Base-by-base conservation (phyloP, 2,888 invertebrate genomes). In the Gryllus longicercus region DNA sequence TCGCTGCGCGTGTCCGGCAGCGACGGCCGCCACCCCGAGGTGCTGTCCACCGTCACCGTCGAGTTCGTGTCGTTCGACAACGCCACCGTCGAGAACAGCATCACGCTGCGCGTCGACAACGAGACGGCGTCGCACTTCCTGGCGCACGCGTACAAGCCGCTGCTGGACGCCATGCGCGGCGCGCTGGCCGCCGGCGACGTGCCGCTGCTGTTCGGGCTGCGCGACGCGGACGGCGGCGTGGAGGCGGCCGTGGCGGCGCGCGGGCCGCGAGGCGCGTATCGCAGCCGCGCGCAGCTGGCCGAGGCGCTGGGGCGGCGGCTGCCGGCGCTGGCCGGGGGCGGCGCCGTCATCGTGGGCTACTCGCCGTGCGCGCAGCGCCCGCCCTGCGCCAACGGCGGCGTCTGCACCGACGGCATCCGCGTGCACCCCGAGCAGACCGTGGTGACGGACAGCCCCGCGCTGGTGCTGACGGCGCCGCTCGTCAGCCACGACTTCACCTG, bases 21-120 rank as follows among this genome's bases (percentile, higher is more conserved):
- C 86, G 98, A 98, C 87, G 97, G 98, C 1, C 91, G 92, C 83
- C 96, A 96, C 85, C 90, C 91, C 80, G 94, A 95, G 87, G 97
- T 97, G 0, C 88, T 92, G n/a, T 97, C 97, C 1, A 93, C 94
- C 11, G 93, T 96, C 4, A 93, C 93, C 10, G 92, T 98, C 0
- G 93, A 95, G 85, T 96, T 96, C 85, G 89, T 93, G 79, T 90
- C 91, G 4, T 95, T 96, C 85, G 92, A 93, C 83, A 96, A 96
- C 85, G 87, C 88, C 18, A 96, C 96, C 0, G 91, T 98, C 8
- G 93, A 94, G 80, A 94, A 96, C 86, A 95, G 95, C 14, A 89
- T 96, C 0, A 94, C 95, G 0, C 86, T 97, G 21, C 90, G 93
- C 84, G 89, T 97, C 75, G 88, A 90, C 4, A 94, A 95, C 84